Percentiles rank a stretch among this genome's conserved stretches.
Conservation (phyloP, 1,140 invertebrate genomes). For the Hypsibius dujardini region DNA sequence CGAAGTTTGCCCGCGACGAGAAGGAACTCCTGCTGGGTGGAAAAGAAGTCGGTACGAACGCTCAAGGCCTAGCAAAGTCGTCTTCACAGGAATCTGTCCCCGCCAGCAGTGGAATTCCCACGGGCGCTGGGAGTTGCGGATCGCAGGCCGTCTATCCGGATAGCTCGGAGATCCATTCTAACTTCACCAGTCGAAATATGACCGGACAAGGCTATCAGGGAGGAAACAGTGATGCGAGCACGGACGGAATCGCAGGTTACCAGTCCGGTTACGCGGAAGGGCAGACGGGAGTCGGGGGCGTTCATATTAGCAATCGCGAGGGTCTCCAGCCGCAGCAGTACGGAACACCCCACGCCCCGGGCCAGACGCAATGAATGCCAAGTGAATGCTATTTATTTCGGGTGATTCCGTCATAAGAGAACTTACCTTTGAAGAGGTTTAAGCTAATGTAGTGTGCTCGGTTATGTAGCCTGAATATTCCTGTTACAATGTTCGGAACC, state of each 20-base stretch:
- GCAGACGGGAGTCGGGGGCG: background rate
- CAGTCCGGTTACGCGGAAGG: background rate
- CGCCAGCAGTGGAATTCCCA: background rate
- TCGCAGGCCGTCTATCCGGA: background rate
- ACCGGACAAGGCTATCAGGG: background rate
- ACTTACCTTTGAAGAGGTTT: too few relatives aligned
- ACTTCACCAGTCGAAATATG: background rate
- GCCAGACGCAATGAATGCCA: too few relatives aligned
- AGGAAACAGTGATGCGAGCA: background rate
- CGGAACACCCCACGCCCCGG: background rate
- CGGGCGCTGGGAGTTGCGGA: background rate
- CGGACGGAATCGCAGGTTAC: background rate
- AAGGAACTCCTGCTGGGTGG: background rate
- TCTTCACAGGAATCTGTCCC: background rate
- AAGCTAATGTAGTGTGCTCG: too few relatives aligned
- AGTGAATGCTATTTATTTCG: too few relatives aligned
- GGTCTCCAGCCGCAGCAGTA: background rate
- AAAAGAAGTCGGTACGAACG: conserved; percentile 1
- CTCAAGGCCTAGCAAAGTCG: background rate
- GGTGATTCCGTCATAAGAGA: too few relatives aligned
- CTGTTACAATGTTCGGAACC: too few relatives aligned
- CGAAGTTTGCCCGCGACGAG: background rate
- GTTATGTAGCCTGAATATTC: too few relatives aligned
- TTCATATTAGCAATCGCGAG: conserved; percentile 5
- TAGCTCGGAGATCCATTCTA: background rate